phyloP scores from a whole-genome alignment of 1,140 invertebrate species.

The Aphis craccivora region DNA sequence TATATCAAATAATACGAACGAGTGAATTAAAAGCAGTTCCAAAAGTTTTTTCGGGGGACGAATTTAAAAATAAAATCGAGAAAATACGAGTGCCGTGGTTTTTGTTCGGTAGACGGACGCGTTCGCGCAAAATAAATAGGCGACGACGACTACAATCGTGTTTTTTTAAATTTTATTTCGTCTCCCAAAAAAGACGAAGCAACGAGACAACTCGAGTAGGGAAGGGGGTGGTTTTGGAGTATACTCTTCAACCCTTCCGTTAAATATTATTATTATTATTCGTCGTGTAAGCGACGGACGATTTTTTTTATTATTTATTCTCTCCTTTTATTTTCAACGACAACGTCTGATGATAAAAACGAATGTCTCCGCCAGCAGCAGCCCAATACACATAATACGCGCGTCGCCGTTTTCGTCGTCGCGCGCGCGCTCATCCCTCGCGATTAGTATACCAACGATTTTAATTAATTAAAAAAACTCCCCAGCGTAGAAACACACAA shows the following conservation, averaged over 20 bases:
- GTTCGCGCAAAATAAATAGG: slow-evolving; percentile 6
- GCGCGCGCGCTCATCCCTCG: slow-evolving; percentile 19
- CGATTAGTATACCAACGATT: slow-evolving; percentile 48
- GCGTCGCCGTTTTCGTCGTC: not conserved
- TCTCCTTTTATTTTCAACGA: not conserved
- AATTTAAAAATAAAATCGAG: slow-evolving; percentile 4
- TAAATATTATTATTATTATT: slow-evolving; percentile 49
- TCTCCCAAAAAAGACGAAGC: not conserved
- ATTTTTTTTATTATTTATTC: slow-evolving; percentile 23
- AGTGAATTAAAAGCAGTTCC: slow-evolving; percentile 43
- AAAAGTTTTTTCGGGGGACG: slow-evolving; percentile 32
- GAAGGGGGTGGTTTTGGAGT: not conserved
- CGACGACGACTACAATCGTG: not conserved
- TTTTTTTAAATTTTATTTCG: slow-evolving; percentile 19
- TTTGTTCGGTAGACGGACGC: not conserved
- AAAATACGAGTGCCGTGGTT: not conserved
- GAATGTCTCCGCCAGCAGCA: slow-evolving; percentile 45
- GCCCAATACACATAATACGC: slow-evolving; percentile 16
- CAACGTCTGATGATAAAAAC: slow-evolving; percentile 46
- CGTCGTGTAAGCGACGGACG: slow-evolving; percentile 39
- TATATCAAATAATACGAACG: not conserved
- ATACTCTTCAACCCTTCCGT: slow-evolving; percentile 46
- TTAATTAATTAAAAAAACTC: slow-evolving; percentile 58
- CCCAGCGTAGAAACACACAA: slow-evolving; percentile 26
- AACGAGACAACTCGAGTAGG: not conserved